These are phyloP conservation scores for Platycheirus albimanus DNA, from an alignment of 2,888 invertebrate species.

Conservation along the genomic window DNA sequence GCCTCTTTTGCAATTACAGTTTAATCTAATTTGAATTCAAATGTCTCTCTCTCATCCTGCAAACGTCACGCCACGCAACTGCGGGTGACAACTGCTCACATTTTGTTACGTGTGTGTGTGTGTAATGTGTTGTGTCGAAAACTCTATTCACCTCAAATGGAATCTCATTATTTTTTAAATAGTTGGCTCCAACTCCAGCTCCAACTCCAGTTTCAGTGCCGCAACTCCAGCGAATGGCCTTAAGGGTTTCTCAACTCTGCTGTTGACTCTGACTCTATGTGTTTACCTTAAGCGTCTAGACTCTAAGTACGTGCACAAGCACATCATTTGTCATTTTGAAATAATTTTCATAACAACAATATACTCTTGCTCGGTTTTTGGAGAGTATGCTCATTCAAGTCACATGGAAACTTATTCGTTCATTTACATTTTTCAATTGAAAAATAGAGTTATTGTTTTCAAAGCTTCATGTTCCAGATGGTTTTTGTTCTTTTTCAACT, in stretches of 20 bases:
- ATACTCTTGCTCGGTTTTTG: too few species aligned
- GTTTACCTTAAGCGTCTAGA: conserved; percentile 23
- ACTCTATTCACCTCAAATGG: conserved; percentile 35
- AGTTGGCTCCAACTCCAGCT: too few species aligned
- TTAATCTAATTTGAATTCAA: conserved; percentile 70
- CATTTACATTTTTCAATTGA: conserved; percentile 64
- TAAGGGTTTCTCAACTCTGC: neutral
- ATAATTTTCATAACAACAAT: conserved; percentile 18
- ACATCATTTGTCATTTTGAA: conserved; percentile 60
- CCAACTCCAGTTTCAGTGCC: too few species aligned
- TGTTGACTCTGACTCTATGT: conserved; percentile 1
- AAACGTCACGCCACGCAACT: neutral
- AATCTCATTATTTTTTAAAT: conserved; percentile 47
- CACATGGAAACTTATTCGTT: conserved; percentile 59
- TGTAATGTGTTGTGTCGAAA: neutral
- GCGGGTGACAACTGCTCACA: neutral
- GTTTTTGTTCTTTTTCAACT: too few species aligned
- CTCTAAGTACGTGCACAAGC: conserved; percentile 64
- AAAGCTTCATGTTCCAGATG: too few species aligned
- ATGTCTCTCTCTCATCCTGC: conserved; percentile 52
- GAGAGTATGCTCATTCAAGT: conserved; percentile 42
- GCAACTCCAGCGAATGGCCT: neutral
- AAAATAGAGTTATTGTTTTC: too few species aligned
- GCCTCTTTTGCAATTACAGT: conserved; percentile 37
- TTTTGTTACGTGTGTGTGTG: neutral